phyloP scores from a whole-genome alignment of 2,113 vertebrate genomes.

The Carettochelys insculpta region DNA sequence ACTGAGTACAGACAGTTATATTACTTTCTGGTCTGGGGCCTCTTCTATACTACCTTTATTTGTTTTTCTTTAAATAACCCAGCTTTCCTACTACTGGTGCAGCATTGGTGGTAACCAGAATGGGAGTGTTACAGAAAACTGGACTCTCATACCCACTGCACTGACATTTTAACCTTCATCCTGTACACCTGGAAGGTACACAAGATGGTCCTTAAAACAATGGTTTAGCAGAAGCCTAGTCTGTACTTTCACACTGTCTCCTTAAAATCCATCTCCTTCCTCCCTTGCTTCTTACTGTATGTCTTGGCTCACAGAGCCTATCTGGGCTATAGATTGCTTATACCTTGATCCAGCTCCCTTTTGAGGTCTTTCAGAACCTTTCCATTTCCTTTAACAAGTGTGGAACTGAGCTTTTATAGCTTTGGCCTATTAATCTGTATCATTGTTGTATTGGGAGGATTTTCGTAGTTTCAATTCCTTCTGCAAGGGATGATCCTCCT shows the following conservation, averaged over 20 bases:
- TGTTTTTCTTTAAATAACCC: not conserved
- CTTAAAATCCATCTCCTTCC: rapidly evolving
- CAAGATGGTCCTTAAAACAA: not conserved
- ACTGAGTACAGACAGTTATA: not conserved
- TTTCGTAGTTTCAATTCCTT: slow-evolving; percentile 2
- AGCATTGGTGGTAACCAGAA: not conserved
- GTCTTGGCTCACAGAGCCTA: not conserved
- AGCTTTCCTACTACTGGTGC: not conserved
- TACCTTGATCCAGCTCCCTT: not conserved
- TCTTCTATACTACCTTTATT: not conserved
- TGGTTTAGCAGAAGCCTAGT: not conserved
- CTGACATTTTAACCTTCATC: not conserved
- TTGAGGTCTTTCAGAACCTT: not conserved
- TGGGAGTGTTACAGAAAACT: not conserved
- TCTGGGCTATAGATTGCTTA: not conserved
- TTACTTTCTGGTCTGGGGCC: not conserved
- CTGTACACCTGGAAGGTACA: not conserved
- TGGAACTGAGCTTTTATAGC: not conserved
- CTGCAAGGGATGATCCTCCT: not conserved
- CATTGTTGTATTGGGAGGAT: not conserved
- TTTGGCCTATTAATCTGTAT: not conserved
- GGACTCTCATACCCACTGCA: not conserved
- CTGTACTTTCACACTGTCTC: not conserved
- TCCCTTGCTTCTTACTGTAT: not conserved
- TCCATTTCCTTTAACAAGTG: not conserved